phyloP scores from a whole-genome alignment of 2,888 invertebrate species.

The Acleris holmiana region DNA sequence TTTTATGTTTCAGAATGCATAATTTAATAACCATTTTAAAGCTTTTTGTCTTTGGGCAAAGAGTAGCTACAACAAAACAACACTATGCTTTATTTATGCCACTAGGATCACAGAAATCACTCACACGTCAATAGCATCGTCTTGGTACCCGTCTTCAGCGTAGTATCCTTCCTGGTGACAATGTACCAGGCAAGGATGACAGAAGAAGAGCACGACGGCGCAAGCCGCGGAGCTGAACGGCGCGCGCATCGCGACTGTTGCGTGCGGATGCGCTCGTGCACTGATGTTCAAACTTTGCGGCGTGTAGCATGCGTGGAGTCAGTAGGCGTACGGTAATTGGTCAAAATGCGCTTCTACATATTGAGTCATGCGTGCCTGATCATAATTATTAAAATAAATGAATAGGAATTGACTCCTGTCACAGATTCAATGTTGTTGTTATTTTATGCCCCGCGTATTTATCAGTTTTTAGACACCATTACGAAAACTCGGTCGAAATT shows the following conservation, averaged over 20 bases:
- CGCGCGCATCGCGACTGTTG: constrained; percentile 80
- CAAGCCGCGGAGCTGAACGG: constrained; percentile 66
- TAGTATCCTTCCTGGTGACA: constrained; percentile 68
- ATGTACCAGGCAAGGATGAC: constrained; percentile 67
- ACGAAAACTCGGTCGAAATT: too few species aligned
- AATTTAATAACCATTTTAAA: too few species aligned
- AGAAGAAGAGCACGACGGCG: constrained; percentile 57
- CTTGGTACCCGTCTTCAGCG: constrained; percentile 69
- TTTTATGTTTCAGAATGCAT: too few species aligned
- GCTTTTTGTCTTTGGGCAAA: too few species aligned
- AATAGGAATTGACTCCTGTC: neutral
- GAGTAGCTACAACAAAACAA: neutral
- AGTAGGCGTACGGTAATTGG: constrained; percentile 2
- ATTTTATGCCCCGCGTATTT: too few species aligned
- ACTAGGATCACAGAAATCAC: constrained; percentile 52
- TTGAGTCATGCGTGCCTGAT: constrained; percentile 6
- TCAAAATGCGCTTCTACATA: constrained; percentile 2
- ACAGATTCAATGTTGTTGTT: too few species aligned
- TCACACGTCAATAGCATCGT: constrained; percentile 76
- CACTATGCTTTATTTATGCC: neutral
- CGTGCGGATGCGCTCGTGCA: constrained; percentile 67
- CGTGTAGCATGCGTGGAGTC: constrained; percentile 23
- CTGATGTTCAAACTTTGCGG: constrained; percentile 63
- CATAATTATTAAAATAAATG: neutral
- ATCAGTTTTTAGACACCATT: too few species aligned